phyloP scores from a whole-genome alignment of 2,888 invertebrate species.

The Phrixothrix hirtus region DNA sequence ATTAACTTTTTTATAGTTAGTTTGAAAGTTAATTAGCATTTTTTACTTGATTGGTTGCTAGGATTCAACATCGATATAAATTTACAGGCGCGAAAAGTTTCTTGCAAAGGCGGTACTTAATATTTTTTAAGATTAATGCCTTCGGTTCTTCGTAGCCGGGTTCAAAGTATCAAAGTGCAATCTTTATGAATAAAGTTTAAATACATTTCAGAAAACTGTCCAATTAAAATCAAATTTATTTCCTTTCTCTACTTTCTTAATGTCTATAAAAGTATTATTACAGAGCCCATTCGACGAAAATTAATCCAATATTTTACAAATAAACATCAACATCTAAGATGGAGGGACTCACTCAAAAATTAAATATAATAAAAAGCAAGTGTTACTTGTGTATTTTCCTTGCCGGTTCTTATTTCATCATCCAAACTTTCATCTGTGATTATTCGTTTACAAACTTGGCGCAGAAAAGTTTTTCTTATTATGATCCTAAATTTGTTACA shows the following conservation, averaged over 20 bases:
- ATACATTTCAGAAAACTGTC: slow-evolving; percentile 30
- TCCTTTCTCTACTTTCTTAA: slow-evolving; percentile 31
- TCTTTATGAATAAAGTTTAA: slow-evolving; percentile 33
- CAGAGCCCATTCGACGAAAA: slow-evolving; percentile 30
- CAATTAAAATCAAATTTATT: slow-evolving; percentile 34
- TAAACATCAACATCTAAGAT: slow-evolving; percentile 31
- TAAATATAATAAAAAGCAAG: slow-evolving; percentile 35
- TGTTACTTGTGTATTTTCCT: slow-evolving; percentile 25
- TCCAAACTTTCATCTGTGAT: slow-evolving; percentile 1
- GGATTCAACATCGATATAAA: slow-evolving; percentile 18
- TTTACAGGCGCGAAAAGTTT: slow-evolving; percentile 23
- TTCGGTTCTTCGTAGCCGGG: slow-evolving; percentile 6
- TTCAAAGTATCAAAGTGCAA: slow-evolving; percentile 33
- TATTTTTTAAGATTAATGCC: slow-evolving; percentile 23
- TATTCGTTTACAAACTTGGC: slow-evolving; percentile 4
- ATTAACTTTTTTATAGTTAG: slow-evolving; percentile 28
- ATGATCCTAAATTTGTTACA: slow-evolving; percentile 11
- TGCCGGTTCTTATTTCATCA: slow-evolving; percentile 2
- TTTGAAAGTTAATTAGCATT: slow-evolving; percentile 27
- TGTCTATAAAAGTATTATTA: slow-evolving; percentile 35
- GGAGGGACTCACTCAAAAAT: slow-evolving; percentile 28
- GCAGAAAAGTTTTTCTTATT: background rate
- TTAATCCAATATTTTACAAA: slow-evolving; percentile 33
- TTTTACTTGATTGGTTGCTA: slow-evolving; percentile 19
- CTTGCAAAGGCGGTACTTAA: slow-evolving; percentile 9